Evolutionary conservation across 2,797 vertebrate species (phyloP), one percentile per base, ranked within the genome.

Genomic region (Micrastur ruficollis): DNA sequence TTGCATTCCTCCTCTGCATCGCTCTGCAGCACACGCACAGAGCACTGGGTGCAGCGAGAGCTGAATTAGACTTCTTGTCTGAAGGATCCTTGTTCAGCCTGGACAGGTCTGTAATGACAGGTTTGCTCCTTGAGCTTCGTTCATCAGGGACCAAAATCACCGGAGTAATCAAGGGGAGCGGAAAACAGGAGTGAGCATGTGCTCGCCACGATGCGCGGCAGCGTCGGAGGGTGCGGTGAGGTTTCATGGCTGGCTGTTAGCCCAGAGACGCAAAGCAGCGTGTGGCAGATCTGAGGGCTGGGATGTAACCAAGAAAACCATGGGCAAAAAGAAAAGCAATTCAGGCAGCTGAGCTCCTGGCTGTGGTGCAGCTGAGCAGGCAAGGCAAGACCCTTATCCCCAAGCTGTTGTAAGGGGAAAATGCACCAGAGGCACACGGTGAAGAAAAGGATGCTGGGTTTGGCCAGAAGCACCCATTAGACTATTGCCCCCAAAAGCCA

Each of bases 1-100:
- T 22, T n/a, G 27, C 47, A 32, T n/a, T 82, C 38, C 53, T 70
- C 62, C 63, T 46, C 62, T n/a, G 89, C 80, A 36, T 1, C 1
- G 42, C 65, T 71, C 47, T 46, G 55, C 49, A 47, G 72, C 56
- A 21, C 61, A 10, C 0, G 2, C 40, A 46, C 10, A 14, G 38
- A 79, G 53, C 34, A 40, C 29, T 0, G 3, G 65, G 40, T 0
- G 2, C 0, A 1, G 53, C 2, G 1, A 76, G 82, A 72, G 55
- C 8, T 0, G 1, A 75, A 62, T 70, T 62, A 23, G 85, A 65
- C 56, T 42, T 63, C 40, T 32, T 38, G 21, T 17, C 55, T 66
- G 56, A 27, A 90, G 31, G 47, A 42, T 34, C n/a, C 42, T 78
- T 20, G 34, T 31, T 89, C 25, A 31, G 53, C 29, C 59, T 25